Percentiles rank a stretch among this genome's conserved stretches.
These are phyloP conservation scores for Lanius ludovicianus DNA, from an alignment of 2,113 vertebrate species.

Conservation along the genomic window DNA sequence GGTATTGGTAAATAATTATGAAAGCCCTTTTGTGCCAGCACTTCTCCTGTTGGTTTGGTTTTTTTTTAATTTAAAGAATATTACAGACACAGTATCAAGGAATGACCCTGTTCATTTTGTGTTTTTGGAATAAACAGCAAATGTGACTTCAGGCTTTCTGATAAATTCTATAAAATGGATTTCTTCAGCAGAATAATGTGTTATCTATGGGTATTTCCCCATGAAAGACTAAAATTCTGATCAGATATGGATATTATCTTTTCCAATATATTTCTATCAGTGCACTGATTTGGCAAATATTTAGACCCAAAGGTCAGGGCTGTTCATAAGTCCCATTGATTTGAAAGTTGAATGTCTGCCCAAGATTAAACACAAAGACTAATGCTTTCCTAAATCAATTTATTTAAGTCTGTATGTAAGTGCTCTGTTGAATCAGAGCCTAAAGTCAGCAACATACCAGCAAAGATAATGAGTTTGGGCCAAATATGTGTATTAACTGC, in stretches of 20 bases:
- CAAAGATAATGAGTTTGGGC: neutral
- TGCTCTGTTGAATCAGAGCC: conserved; percentile 24
- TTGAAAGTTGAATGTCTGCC: conserved; percentile 29
- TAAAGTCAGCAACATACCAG: neutral
- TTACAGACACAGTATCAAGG: neutral
- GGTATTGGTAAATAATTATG: neutral
- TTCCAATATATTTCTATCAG: conserved; percentile 36
- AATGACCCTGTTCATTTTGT: neutral
- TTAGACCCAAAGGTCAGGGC: conserved; percentile 33
- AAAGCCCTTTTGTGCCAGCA: neutral
- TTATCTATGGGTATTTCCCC: conserved; percentile 37
- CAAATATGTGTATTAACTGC: neutral
- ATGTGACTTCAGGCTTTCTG: neutral
- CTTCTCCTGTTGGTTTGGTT: neutral
- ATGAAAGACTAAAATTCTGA: conserved; percentile 37
- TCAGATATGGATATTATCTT: conserved; percentile 42
- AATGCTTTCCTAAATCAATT: conserved; percentile 46
- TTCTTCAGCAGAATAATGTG: conserved; percentile 28
- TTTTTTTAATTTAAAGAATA: neutral
- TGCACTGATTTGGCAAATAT: conserved; percentile 50
- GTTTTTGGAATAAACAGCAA: neutral
- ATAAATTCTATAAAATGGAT: conserved; percentile 23
- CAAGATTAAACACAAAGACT: conserved; percentile 14
- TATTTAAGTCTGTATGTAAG: conserved; percentile 24
- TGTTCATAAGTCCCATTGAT: conserved; percentile 24